phyloP scores from a whole-genome alignment of 2,888 invertebrate genomes.

The Caenorhabditis panamensis region DNA sequence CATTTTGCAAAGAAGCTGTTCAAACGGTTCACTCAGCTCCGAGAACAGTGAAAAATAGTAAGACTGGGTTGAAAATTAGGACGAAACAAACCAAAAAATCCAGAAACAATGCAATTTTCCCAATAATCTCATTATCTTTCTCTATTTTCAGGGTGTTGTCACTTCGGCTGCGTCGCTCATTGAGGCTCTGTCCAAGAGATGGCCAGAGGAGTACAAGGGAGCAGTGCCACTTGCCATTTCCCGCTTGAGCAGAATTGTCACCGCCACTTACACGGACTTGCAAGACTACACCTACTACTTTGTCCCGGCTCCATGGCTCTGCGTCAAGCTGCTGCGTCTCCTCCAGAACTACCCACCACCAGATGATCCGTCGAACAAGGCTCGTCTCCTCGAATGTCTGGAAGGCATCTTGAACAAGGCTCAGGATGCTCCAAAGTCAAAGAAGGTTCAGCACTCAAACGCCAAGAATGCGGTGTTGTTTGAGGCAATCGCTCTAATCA shows the following conservation, averaged over 20 bases:
- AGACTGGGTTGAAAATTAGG: too few species aligned
- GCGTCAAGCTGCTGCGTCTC: conserved; percentile 94
- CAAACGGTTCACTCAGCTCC: too few species aligned
- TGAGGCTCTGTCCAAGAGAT: conserved; percentile 97
- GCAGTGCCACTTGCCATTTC: conserved; percentile 98
- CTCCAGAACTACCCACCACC: conserved; percentile 99
- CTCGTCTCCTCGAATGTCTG: conserved; percentile 95
- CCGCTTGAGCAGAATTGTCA: conserved; percentile 92
- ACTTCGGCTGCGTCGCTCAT: conserved; percentile 98
- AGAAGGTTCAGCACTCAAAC: conserved; percentile 99
- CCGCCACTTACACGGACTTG: conserved; percentile 97
- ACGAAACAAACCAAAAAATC: too few species aligned
- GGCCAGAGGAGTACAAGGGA: conserved; percentile 99
- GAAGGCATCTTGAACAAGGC: conserved; percentile 85
- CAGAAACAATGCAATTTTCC: too few species aligned
- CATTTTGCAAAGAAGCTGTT: too few species aligned
- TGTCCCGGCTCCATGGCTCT: conserved; percentile 99
- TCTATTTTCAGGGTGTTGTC: conserved; percentile 88
- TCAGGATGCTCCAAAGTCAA: conserved; percentile 98
- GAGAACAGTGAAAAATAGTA: too few species aligned
- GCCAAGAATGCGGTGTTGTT: conserved; percentile 99
- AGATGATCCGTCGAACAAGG: conserved; percentile 96
- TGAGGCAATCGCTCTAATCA: conserved; percentile 99
- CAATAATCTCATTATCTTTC: too few species aligned
- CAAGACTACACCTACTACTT: conserved; percentile 99